These are phyloP conservation scores for Cheilosia pagana DNA, from an alignment of 2,888 invertebrate genomes.

Conservation along the genomic window DNA sequence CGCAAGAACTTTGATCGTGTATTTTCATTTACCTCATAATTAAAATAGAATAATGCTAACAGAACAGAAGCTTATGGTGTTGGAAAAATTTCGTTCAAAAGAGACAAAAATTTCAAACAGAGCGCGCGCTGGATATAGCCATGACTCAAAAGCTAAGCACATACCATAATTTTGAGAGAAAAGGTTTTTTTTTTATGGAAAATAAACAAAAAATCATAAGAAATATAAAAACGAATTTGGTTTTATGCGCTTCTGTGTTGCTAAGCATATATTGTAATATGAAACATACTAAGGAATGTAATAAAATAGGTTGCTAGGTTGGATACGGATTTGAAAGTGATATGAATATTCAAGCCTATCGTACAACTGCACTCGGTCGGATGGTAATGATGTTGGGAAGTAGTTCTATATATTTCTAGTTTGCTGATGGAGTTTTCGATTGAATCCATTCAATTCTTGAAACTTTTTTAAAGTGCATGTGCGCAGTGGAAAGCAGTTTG, in stretches of 20 bases:
- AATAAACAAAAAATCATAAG: slow-evolving; percentile 34
- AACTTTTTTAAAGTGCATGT: neutral
- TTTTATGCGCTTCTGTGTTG: slow-evolving; percentile 73
- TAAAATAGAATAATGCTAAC: slow-evolving; percentile 52
- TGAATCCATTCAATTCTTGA: no score
- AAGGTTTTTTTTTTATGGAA: slow-evolving; percentile 25
- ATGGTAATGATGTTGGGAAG: neutral
- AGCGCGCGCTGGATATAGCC: slow-evolving; percentile 50
- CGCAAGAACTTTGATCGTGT: slow-evolving; percentile 74
- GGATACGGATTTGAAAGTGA: slow-evolving; percentile 29
- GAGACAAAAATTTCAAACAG: slow-evolving; percentile 60
- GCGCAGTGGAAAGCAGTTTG: neutral
- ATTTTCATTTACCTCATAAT: slow-evolving; percentile 27
- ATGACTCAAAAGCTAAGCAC: slow-evolving; percentile 73
- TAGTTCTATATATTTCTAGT: neutral
- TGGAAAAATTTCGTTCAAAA: slow-evolving; percentile 33
- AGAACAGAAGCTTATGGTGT: slow-evolving; percentile 70
- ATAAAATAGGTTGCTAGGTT: slow-evolving; percentile 30
- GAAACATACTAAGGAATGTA: slow-evolving; percentile 49
- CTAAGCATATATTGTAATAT: slow-evolving; percentile 63
- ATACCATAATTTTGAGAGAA: slow-evolving; percentile 55
- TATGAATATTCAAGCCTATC: slow-evolving; percentile 31
- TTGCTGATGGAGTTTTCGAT: no score
- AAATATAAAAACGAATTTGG: slow-evolving; percentile 46
- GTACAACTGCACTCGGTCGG: slow-evolving; percentile 58